phyloP scores from a whole-genome alignment of 2,113 vertebrate genomes.

The Silurus asotus region DNA sequence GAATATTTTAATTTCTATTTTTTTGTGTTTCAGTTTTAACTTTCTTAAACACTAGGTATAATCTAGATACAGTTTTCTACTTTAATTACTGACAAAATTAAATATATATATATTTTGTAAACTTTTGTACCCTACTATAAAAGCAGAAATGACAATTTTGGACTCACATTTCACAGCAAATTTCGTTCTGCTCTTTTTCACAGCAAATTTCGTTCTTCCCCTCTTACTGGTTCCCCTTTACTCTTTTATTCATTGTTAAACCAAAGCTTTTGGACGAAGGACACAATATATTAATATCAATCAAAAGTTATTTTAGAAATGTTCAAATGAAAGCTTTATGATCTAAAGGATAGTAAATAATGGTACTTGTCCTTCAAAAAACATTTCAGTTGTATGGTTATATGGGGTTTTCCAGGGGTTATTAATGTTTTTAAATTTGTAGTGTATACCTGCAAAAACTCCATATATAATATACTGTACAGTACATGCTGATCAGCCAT shows the following conservation, averaged over 20 bases:
- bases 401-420: no score
- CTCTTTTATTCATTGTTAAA: neutral
- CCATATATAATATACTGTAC: neutral
- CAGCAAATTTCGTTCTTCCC: neutral
- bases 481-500: no score
- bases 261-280: constrained; percentile 10
- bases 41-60: neutral
- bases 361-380: neutral
- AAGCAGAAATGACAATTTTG: no score
- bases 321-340: neutral
- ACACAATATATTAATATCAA: neutral
- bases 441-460: neutral
- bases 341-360: no score
- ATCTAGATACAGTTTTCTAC: neutral
- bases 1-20: no score
- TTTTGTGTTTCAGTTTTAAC: neutral
- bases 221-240: neutral
- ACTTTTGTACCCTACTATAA: neutral
- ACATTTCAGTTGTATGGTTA: neutral
- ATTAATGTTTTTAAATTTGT: neutral
- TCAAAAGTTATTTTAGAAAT: neutral
- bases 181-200: neutral
- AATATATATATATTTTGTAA: neutral
- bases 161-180: no score
- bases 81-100: neutral